Conservation (phyloP, 2,888 invertebrate species). For the Hypomecis atomaria region DNA sequence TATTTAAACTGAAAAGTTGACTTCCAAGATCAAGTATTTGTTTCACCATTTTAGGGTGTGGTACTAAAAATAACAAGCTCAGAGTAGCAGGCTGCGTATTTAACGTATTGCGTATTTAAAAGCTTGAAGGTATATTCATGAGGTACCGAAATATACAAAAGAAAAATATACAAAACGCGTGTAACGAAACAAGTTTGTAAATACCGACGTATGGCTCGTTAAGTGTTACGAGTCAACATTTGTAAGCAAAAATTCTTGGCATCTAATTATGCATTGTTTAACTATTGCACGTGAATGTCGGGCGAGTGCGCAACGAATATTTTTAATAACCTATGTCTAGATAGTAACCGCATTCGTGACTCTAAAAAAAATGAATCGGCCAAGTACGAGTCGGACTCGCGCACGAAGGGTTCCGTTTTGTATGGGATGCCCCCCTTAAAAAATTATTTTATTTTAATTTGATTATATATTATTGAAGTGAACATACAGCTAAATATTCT, state of each 20-base stretch:
- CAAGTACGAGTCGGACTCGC: too few species aligned
- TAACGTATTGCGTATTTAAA: slow-evolving; percentile 16
- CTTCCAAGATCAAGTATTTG: too few species aligned
- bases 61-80: slow-evolving; percentile 8
- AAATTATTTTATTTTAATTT: too few species aligned
- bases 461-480: too few species aligned
- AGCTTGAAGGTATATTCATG: slow-evolving; percentile 18
- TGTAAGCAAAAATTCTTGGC: slow-evolving; percentile 55
- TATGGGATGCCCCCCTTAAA: too few species aligned
- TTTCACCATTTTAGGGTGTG: background rate
- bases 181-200: slow-evolving; percentile 30
- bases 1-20: too few species aligned
- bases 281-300: slow-evolving; percentile 48
- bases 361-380: too few species aligned
- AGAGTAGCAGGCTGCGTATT: slow-evolving; percentile 4
- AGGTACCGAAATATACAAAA: slow-evolving; percentile 12
- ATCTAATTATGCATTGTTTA: slow-evolving; percentile 56
- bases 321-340: slow-evolving; percentile 37
- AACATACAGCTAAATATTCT: too few species aligned
- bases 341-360: too few species aligned
- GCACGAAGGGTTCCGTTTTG: too few species aligned
- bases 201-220: slow-evolving; percentile 41
- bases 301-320: slow-evolving; percentile 56
- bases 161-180: slow-evolving; percentile 1
- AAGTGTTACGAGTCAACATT: slow-evolving; percentile 38